Base-by-base conservation (phyloP, 2,113 vertebrate genomes). In the Antennarius striatus region DNA sequence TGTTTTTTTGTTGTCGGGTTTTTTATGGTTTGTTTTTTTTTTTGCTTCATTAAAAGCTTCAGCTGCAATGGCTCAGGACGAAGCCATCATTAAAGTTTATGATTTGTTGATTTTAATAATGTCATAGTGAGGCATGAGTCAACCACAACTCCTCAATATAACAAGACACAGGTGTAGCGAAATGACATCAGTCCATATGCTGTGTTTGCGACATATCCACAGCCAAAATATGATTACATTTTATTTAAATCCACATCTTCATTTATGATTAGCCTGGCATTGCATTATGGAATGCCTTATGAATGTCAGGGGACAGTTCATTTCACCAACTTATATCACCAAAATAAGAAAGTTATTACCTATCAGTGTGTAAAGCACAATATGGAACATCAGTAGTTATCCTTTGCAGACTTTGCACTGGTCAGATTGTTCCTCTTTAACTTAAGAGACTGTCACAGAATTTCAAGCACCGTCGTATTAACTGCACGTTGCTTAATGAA, bases 81-180 rank as follows among this genome's bases (percentile, higher is more conserved):
- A 74, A 59, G 75, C 53, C 55, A 72, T 68, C 54, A 11, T 86
- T 87, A 75, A 86, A 84, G 50, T 87, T 87, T 72, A 83, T 80
- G 83, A 75, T 86, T 79, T 84, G 79, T 72, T 84, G 75, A 85
- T 89, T 89, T 81, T 80, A 81, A 83, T 83, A 85, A 83, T 83
- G 75, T 36, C 70, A 75, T 63, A 47, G 69, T 77, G 59, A 32
- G 70, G 45, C 36, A 4, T 64, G 58, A 48, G 63, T 56, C 68
- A 68, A 80, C 75, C 75, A 68, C 45, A 59, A 17, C 42, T 58
- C 61, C 61, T 55, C 15, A 2, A 10, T 50, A 43, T 80, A 87
- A 87, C 75, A 61, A 79, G 75, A 77, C n/a, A 1, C 85, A 89
- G 85, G 80, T 87, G 83, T 42, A n/a, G 22, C 47, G 14, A 32